Percentiles rank a stretch among this genome's conserved stretches.
These are phyloP conservation scores for Holothuria leucospilota DNA, from an alignment of 53 echinoderm and acorn worm genomes.

Conservation along the genomic window DNA sequence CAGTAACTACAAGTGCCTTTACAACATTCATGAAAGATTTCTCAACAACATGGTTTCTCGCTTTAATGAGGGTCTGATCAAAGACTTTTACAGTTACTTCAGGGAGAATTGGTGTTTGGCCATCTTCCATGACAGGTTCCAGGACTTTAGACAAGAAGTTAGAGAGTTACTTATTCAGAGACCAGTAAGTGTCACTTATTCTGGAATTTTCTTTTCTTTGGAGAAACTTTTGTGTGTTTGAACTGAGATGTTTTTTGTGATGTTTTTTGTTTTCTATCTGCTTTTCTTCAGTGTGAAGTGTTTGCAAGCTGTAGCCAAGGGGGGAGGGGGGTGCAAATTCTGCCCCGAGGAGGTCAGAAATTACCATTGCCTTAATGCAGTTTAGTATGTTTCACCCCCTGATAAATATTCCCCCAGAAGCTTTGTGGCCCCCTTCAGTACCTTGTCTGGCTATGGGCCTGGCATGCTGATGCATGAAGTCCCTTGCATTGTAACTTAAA, in stretches of 20 bases:
- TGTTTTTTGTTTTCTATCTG: no score
- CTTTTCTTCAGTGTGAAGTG: not conserved
- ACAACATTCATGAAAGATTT: slow-evolving; percentile 94
- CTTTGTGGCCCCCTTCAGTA: no score
- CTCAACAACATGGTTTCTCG: slow-evolving; percentile 96
- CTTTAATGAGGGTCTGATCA: slow-evolving; percentile 88
- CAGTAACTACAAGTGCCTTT: slow-evolving; percentile 90
- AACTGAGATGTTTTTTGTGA: not conserved
- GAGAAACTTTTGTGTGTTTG: no score
- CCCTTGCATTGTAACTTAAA: no score
- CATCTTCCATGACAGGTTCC: slow-evolving; percentile 96
- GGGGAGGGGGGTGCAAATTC: no score
- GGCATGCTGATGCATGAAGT: no score
- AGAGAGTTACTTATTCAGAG: slow-evolving; percentile 87
- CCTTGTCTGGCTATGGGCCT: no score
- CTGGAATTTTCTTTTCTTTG: not conserved
- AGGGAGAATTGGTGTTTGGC: slow-evolving; percentile 92
- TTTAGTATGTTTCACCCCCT: no score
- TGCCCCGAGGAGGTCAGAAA: no score
- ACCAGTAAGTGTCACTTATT: slow-evolving; percentile 78
- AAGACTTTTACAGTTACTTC: slow-evolving; percentile 90
- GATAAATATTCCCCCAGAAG: no score
- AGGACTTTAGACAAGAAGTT: slow-evolving; percentile 95
- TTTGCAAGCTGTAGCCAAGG: no score
- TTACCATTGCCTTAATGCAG: no score